Evolutionary conservation across 1,140 invertebrate species (phyloP), one percentile per base, ranked within the genome.

Genomic region (Polyergus mexicanus): DNA sequence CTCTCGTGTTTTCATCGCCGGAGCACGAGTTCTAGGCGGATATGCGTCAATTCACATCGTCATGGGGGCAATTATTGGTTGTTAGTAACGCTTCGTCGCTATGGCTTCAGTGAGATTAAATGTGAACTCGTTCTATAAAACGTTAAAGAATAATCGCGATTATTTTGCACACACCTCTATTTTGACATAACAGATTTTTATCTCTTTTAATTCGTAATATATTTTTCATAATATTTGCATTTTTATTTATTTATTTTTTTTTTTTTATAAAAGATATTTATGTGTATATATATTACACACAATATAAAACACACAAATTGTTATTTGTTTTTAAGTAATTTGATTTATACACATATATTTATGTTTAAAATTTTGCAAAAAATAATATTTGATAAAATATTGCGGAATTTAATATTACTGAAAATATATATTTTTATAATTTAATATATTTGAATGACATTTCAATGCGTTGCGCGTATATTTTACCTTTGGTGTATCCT

Each of bases 51-150:
- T 90, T 89, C 89, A 78, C 84, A 77, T 89, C 81, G 86, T 85
- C 58, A 74, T 81, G 74, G 69, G 80, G 65, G 38, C 88, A 90
- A 90, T 90, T 90, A 90, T 68, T 77, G 74, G 76, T 81, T 76
- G 88, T 89, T 90, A 89, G 89, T 85, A 87, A 89, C 89, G 89
- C 62, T 89, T 63, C 88, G 86, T 87, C 78, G 89, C 84, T 81
- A 81, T 44, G 78, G 72, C 86, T 89, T 81, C 66, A 58, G 68
- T 54, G 68, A 74, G 78, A 83, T 83, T 83, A 83, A 83, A 83
- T 28, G 68, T 68, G 78, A 7, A 58, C 78, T 74, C 78, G 68
- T 83, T 83, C 54, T 60, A 72, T 60, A 72, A 44, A 44, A 44
- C 62, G 63, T 44, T 38, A 25, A 54, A 72, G 44, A 81, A 81